Evolutionary conservation across 37 sponge, comb jelly and placozoan species (phyloP).

Genomic region (Geodia barretti): DNA sequence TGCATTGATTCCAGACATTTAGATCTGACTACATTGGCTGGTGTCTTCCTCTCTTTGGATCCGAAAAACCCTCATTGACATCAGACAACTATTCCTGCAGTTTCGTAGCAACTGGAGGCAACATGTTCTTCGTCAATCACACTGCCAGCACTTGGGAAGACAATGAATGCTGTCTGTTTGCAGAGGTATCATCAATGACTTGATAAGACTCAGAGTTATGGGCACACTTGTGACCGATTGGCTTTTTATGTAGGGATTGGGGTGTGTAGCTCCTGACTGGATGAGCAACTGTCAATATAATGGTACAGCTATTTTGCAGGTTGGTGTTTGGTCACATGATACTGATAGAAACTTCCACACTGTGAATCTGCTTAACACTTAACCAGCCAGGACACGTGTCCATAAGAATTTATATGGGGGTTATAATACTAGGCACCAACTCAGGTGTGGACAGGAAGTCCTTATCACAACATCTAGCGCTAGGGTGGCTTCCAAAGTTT

Average conservation of each 20-base stretch:
- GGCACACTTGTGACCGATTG: not conserved
- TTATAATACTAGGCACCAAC: too few relatives aligned
- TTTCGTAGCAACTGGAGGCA: conserved; percentile 40
- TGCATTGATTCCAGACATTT: conserved; percentile 30
- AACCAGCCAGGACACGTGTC: too few relatives aligned
- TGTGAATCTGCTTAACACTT: too few relatives aligned
- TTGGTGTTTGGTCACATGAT: too few relatives aligned
- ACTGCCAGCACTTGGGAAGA: conserved; percentile 43
- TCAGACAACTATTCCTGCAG: conserved; percentile 40
- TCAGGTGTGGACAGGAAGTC: too few relatives aligned
- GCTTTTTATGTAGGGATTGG: conserved; percentile 32
- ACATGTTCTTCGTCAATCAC: conserved; percentile 50
- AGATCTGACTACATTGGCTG: conserved; percentile 40
- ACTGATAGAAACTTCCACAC: too few relatives aligned
- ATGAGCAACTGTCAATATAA: conserved; percentile 46
- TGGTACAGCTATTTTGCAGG: conserved; percentile 20
- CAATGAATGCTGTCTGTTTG: conserved; percentile 54
- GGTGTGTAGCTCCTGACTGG: conserved; percentile 48
- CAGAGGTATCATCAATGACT: too few relatives aligned
- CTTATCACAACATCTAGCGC: too few relatives aligned
- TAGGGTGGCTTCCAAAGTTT: too few relatives aligned
- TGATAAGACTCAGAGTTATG: too few relatives aligned
- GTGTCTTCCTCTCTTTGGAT: conserved; percentile 55
- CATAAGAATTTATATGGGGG: too few relatives aligned
- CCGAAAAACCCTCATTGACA: not conserved